Evolutionary conservation across 1,140 invertebrate genomes (phyloP).

Genomic region (Thaumatotibia leucotreta): DNA sequence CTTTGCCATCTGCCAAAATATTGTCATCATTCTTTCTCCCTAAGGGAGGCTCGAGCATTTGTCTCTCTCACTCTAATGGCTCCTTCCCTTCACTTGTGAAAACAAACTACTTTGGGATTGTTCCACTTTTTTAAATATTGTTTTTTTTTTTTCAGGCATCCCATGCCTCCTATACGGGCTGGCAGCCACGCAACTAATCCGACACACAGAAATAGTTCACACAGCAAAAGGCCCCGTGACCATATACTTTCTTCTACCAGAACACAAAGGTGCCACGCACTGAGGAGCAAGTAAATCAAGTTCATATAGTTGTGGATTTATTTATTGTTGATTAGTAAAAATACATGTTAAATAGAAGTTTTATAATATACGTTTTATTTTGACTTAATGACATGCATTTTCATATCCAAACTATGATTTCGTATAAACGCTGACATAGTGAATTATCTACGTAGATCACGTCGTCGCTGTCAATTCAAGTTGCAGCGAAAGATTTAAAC

Average conservation of each 20-base stretch:
- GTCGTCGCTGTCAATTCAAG: no score
- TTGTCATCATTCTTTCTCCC: no score
- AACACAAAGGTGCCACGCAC: slow-evolving; percentile 87
- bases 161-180: slow-evolving; percentile 94
- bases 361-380: no score
- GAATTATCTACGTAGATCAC: no score
- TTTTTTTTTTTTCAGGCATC: slow-evolving; percentile 82
- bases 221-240: slow-evolving; percentile 84
- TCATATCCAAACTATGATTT: no score
- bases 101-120: neutral
- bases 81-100: no score
- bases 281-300: slow-evolving; percentile 53
- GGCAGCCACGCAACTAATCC: slow-evolving; percentile 88
- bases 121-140: neutral
- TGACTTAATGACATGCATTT: no score
- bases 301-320: slow-evolving; percentile 4
- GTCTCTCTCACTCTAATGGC: no score
- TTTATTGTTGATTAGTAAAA: neutral
- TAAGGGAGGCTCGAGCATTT: no score
- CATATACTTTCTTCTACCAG: slow-evolving; percentile 92
- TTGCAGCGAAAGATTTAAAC: no score
- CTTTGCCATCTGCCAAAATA: no score
- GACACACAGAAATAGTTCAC: slow-evolving; percentile 85
- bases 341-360: neutral
- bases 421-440: no score